Base-by-base conservation (phyloP, 2,113 vertebrate species). In the Rhodinocichla rosea region DNA sequence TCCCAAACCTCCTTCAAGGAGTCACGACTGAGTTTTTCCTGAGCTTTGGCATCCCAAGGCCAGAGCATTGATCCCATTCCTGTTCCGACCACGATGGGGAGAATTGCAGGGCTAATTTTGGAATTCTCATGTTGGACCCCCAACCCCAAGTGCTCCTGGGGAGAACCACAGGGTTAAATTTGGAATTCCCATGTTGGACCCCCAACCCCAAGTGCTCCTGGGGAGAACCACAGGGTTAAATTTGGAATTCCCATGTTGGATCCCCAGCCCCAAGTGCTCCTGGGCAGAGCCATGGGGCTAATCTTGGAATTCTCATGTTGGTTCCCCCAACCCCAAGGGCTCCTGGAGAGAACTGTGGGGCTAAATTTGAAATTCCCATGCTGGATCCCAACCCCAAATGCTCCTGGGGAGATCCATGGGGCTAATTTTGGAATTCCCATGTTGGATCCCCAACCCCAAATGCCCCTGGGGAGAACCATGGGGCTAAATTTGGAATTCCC, bases 301-400 rank as follows among this genome's bases (percentile, higher is more conserved):
- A 27, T 4, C 1, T 15, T 27, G 23, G 17, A 11, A 44, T 74
- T 57, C 16, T 0, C 0, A 0, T 40, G 13, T 20, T 26, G 35
- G 17, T 49, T 32, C 5, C 11, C 11, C 7, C 27, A 37, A 39
- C 3, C 5, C 12, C 28, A 39, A 9, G 7, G 7, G 5, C 12
- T 39, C n/a, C 2, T 24, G 27, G 15, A 12, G 3, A 65, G 49
- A 50, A 10, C 49, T 24, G 27, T 2, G 3, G 49, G 24, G 49
- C 26, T 15, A 15, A 50, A 1, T 6, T 27, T 50, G 24, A 15
- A 27, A 27, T 10, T 35, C 8, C 0, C 0, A 0, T 30, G 15
- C 11, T 59, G 55, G 15, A 59, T 30, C 4, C 26, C 14, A 59
- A 99, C 94, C 99, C 99, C 97, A 99, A 99, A 97, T 98, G 98